Conservation (phyloP, 2,888 invertebrate species). For the Cosmopolites sordidus region DNA sequence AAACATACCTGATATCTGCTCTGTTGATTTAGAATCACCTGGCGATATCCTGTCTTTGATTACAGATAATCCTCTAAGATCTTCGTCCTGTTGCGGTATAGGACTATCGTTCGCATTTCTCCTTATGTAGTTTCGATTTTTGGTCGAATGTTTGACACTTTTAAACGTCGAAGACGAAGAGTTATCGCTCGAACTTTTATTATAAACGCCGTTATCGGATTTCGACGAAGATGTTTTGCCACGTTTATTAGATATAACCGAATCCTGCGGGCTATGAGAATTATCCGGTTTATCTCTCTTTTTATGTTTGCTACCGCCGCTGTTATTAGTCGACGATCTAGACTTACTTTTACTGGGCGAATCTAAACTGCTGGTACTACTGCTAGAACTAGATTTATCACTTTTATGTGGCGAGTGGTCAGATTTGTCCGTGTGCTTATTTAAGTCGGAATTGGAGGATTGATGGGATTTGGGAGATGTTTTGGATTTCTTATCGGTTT, state of each 20-base stretch:
- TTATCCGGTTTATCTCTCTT: constrained; percentile 34
- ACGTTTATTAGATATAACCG: constrained; percentile 11
- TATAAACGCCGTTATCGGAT: background rate
- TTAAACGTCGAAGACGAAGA: constrained; percentile 47
- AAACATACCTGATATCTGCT: constrained; percentile 1
- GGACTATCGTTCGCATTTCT: constrained; percentile 58
- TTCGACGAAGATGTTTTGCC: constrained; percentile 8
- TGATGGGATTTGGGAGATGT: constrained; percentile 35
- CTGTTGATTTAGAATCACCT: background rate
- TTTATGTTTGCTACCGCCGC: constrained; percentile 22
- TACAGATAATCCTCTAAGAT: constrained; percentile 41
- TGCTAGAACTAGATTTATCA: constrained; percentile 16
- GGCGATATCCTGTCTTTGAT: background rate
- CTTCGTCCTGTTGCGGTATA: constrained; percentile 49
- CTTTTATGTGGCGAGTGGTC: constrained; percentile 12
- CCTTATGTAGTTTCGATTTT: constrained; percentile 62
- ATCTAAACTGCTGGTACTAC: constrained; percentile 31
- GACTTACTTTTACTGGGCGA: constrained; percentile 45
- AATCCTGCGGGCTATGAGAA: too few relatives aligned
- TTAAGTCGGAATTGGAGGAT: constrained; percentile 9
- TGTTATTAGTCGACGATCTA: constrained; percentile 32
- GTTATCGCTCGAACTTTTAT: constrained; percentile 27
- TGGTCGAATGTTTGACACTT: constrained; percentile 55
- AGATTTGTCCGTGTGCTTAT: constrained; percentile 23
- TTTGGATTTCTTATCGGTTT: constrained; percentile 41